phyloP scores from a whole-genome alignment of 2,888 invertebrate species.

The Acanthococcus lagerstroemiae region DNA sequence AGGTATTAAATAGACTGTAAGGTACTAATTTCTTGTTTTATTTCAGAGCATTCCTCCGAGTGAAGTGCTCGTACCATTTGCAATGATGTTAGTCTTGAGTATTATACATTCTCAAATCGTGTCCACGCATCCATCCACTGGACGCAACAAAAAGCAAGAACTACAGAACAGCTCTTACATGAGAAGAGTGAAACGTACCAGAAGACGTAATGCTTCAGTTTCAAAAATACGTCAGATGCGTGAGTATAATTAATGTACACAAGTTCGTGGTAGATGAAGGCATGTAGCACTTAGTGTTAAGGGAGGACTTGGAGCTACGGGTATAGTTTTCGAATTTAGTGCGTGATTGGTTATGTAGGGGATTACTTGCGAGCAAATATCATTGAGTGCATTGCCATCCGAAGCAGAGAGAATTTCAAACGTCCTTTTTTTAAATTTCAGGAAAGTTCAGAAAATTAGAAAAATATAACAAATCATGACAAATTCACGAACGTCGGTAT shows the following conservation, averaged over 20 bases:
- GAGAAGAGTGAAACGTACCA: conserved; percentile 13
- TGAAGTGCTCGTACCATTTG: conserved; percentile 60
- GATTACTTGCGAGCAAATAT: too few species aligned
- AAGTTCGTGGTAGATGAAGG: background rate
- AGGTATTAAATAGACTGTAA: too few species aligned
- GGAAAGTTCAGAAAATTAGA: too few species aligned
- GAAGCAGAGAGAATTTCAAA: too few species aligned
- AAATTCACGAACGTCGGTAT: too few species aligned
- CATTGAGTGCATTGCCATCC: too few species aligned
- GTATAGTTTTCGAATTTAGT: background rate
- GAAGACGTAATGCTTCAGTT: conserved; percentile 19
- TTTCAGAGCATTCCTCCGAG: conserved; percentile 51
- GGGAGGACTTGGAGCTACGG: too few species aligned
- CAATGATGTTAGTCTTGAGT: conserved; percentile 62
- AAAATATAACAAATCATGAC: too few species aligned
- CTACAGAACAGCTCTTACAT: background rate
- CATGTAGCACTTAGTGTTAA: too few species aligned
- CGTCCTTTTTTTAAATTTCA: too few species aligned
- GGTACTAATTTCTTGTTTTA: background rate
- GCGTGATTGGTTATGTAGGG: background rate
- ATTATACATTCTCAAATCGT: conserved; percentile 73
- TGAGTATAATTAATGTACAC: background rate
- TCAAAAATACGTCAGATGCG: conserved; percentile 9
- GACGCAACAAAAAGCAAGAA: conserved; percentile 30
- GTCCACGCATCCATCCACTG: conserved; percentile 46